A percentile compares a stretch with the other conserved stretches of the same genome.
phyloP scores from a whole-genome alignment of 2,113 vertebrate species.

The Peromyscus polionotus region DNA sequence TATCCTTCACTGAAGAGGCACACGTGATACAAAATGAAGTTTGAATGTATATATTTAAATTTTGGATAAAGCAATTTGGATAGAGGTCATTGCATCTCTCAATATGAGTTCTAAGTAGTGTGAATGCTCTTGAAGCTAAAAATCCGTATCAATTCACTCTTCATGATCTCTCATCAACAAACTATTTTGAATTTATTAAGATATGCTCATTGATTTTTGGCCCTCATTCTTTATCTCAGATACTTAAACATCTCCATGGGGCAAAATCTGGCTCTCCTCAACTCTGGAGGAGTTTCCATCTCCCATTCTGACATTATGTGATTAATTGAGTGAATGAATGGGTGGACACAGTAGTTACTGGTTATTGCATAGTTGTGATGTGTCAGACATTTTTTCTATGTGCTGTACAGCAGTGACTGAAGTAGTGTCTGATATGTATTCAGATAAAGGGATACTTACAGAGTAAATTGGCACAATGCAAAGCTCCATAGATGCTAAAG shows the following conservation, averaged over 20 bases:
- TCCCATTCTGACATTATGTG: neutral
- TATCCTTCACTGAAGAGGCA: neutral
- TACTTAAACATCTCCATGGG: neutral
- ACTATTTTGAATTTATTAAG: neutral
- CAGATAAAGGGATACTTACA: neutral
- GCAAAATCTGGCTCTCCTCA: neutral
- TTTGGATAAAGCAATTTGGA: neutral
- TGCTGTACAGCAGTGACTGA: neutral
- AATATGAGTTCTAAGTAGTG: slow-evolving; percentile 12
- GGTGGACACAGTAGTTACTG: neutral
- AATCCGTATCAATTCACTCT: slow-evolving; percentile 8
- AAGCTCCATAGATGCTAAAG: neutral
- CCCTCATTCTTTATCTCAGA: neutral
- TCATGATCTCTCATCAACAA: neutral
- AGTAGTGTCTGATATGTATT: no score
- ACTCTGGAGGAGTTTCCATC: neutral
- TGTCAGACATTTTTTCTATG: neutral
- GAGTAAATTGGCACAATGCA: neutral
- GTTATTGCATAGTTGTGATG: fast-evolving
- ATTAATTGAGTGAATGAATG: neutral
- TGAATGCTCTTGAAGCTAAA: neutral
- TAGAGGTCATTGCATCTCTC: neutral
- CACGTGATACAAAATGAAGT: neutral
- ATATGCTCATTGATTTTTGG: neutral
- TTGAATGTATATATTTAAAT: neutral